Evolutionary conservation across 2,113 vertebrate genomes (phyloP).

Genomic region (Sporophila hypoxantha): DNA sequence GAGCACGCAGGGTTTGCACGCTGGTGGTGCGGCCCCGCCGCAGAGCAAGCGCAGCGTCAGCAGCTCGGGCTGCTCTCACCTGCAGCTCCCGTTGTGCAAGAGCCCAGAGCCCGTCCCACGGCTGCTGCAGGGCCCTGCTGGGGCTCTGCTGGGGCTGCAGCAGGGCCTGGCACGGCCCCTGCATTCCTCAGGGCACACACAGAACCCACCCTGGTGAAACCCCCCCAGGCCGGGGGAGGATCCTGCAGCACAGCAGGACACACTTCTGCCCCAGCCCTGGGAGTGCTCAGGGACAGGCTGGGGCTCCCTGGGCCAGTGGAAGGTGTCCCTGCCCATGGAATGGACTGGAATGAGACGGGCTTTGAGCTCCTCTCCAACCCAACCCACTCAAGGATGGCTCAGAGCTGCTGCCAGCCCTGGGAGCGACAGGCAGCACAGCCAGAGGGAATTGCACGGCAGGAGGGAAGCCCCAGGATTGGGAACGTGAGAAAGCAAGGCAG

Average conservation of each 20-base stretch:
- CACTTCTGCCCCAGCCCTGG: background rate
- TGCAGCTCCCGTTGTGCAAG: slow-evolving; percentile 20
- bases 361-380: background rate
- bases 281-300: background rate
- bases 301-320: background rate
- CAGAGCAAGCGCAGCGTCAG: background rate
- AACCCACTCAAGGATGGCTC: accelerated
- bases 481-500: background rate
- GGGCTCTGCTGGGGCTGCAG: background rate
- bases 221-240: background rate
- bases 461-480: background rate
- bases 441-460: accelerated
- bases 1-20: background rate
- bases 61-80: background rate
- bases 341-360: too few relatives aligned
- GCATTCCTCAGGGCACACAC: background rate
- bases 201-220: accelerated
- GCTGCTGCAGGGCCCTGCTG: background rate
- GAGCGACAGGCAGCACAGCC: accelerated
- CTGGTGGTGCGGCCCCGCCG: background rate
- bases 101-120: background rate
- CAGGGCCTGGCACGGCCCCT: background rate
- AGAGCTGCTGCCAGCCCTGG: background rate
- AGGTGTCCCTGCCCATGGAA: background rate
- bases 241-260: background rate